Base-by-base conservation (phyloP, 2,888 invertebrate genomes). In the Nemurella pictetii region DNA sequence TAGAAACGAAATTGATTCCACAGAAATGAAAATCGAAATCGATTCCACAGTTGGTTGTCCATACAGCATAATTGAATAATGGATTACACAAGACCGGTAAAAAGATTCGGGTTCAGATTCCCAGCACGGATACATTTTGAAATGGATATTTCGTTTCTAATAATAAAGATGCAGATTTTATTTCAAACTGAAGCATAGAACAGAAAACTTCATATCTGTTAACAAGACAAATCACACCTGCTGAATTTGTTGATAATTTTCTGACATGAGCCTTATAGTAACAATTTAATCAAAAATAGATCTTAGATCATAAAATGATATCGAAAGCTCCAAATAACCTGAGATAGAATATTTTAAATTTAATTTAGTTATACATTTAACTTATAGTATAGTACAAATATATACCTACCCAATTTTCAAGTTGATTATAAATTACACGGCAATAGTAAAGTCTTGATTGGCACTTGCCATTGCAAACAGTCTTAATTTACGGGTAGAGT, bases 401-500 rank as follows among this genome's bases (percentile, higher is more conserved):
- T 55, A 55, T 55, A 32, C 4, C 4, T 32, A 55, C 55, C 55
- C 55, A 55, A 55, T 55, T 55, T 12, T 55, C 20, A 55, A 55
- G 55, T 55, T 20, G 20, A 2, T 55, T 20, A n/a, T n/a, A n/a
- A 12, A 55, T 90, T 89, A 91, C 88, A 91, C 90, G 87, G 90
- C 90, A 89, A 90, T 91, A 86, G 90, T 91, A 88, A 90, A 90
- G 88, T 91, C 90, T 87, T 90, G 86, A 80, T 83, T 85, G 5
- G 85, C 27, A 85, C 55, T 78, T 84, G 85, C 78, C 74, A 75
- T 81, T 32, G 80, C 80, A 84, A 82, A 82, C 72, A 82, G 82
- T 82, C 82, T 82, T 82, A 82, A 84, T 83, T 86, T 86, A 30
- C 80, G 83, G 20, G 77, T 84, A 29, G 85, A 72, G 87, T 90